These are phyloP conservation scores for Drosophila colorata DNA, from an alignment of 2,888 invertebrate species.

Conservation along the genomic window DNA sequence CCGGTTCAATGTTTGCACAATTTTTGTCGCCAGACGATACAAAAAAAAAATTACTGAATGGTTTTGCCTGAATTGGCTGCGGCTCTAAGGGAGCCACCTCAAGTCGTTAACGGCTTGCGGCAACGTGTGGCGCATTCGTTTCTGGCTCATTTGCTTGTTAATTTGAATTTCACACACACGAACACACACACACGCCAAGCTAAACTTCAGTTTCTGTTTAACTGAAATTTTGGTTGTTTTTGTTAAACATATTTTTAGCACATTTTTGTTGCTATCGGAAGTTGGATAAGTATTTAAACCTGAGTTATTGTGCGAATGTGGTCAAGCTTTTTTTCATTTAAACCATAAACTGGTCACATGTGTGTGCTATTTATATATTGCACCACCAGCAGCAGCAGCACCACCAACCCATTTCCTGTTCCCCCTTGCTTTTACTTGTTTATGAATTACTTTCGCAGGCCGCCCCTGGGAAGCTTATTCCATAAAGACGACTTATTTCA, in stretches of 20 bases:
- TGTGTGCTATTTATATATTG: slow-evolving; percentile 13
- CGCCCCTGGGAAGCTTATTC: not conserved
- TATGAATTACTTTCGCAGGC: slow-evolving; percentile 6
- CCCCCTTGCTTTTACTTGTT: not conserved
- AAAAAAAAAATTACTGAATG: slow-evolving; percentile 71
- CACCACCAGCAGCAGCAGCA: not conserved
- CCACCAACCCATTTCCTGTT: slow-evolving; percentile 21
- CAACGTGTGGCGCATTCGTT: slow-evolving; percentile 72
- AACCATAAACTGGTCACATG: slow-evolving; percentile 1
- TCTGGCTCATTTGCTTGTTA: slow-evolving; percentile 65
- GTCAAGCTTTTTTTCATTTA: not conserved
- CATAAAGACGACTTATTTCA: slow-evolving; percentile 5
- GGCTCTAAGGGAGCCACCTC: slow-evolving; percentile 30
- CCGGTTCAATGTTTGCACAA: slow-evolving; percentile 81
- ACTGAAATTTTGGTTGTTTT: slow-evolving; percentile 13
- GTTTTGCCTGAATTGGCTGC: slow-evolving; percentile 16
- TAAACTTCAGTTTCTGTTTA: slow-evolving; percentile 16
- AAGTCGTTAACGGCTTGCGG: slow-evolving; percentile 41
- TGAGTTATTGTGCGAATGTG: slow-evolving; percentile 9
- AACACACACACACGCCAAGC: slow-evolving; percentile 38
- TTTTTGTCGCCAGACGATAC: slow-evolving; percentile 68
- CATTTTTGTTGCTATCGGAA: slow-evolving; percentile 25
- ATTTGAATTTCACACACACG: slow-evolving; percentile 76
- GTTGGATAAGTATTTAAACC: slow-evolving; percentile 2
- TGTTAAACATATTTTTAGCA: slow-evolving; percentile 55